A percentile compares a stretch with the other conserved stretches of the same genome.
These are phyloP conservation scores for Tetrao urogallus DNA, from an alignment of 2,113 vertebrate species.

Conservation along the genomic window DNA sequence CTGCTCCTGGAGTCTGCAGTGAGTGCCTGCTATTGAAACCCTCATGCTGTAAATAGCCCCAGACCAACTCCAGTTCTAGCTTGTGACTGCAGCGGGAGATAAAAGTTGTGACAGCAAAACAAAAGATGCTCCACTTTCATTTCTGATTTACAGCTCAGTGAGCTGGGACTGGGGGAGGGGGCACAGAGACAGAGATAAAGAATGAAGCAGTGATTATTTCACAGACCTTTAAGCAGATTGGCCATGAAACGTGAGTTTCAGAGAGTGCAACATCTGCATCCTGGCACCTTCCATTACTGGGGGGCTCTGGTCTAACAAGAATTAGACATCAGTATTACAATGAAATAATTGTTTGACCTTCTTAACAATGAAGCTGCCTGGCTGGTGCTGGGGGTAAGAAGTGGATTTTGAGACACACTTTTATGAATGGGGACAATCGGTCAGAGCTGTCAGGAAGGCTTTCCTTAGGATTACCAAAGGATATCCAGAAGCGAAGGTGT, in stretches of 20 bases:
- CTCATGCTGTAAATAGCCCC: slow-evolving; percentile 39
- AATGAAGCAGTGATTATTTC: background rate
- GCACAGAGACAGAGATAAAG: background rate
- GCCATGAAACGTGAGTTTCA: background rate
- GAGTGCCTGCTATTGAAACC: slow-evolving; percentile 33
- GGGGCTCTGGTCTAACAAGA: background rate
- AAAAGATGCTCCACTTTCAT: slow-evolving; percentile 36
- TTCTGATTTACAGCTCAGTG: slow-evolving; percentile 23
- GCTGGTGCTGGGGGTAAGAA: background rate
- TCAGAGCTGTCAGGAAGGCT: background rate
- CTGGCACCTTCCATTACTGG: background rate
- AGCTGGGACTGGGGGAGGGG: background rate
- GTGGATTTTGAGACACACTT: slow-evolving; percentile 8
- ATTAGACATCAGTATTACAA: background rate
- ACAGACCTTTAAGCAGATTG: background rate
- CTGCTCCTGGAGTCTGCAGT: slow-evolving; percentile 9
- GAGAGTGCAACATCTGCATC: background rate
- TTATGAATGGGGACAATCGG: slow-evolving; percentile 1
- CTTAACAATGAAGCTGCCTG: background rate
- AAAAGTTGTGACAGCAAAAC: background rate
- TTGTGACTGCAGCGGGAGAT: slow-evolving; percentile 5
- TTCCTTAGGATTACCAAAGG: background rate
- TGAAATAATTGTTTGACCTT: slow-evolving; percentile 13
- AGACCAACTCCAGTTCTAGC: slow-evolving; percentile 49
- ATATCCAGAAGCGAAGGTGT: background rate